These are phyloP conservation scores for Gypaetus barbatus DNA, from an alignment of 2,797 vertebrate species.

Conservation along the genomic window DNA sequence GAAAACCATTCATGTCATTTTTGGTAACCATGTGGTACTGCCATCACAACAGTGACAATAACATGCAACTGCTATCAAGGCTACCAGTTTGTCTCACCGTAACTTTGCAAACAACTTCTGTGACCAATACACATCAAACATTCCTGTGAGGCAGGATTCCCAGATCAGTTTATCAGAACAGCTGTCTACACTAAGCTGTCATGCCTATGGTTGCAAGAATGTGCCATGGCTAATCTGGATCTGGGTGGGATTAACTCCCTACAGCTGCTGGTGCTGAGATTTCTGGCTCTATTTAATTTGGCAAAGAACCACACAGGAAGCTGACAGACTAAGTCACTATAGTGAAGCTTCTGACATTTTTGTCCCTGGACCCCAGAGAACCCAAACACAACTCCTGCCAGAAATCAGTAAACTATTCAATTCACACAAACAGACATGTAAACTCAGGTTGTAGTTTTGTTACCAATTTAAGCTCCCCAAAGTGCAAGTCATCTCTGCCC, in stretches of 20 bases:
- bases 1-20: not conserved
- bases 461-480: not conserved
- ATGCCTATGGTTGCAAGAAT: conserved; percentile 17
- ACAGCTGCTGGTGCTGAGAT: conserved; percentile 44
- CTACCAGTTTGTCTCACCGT: not conserved
- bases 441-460: not conserved
- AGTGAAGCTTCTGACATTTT: conserved; percentile 25
- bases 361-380: not conserved
- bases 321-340: not conserved
- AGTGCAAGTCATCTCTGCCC: not conserved
- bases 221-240: conserved; percentile 51
- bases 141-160: conserved; percentile 15
- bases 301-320: conserved; percentile 20
- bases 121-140: conserved; percentile 25
- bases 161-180: conserved; percentile 43
- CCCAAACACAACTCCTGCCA: not conserved
- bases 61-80: not conserved
- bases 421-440: not conserved
- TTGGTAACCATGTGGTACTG: not conserved
- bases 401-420: not conserved
- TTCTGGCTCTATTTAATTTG: conserved; percentile 40
- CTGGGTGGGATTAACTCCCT: conserved; percentile 46
- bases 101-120: conserved; percentile 27
- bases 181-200: conserved; percentile 12
- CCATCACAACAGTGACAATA: not conserved